Evolutionary conservation across 2,113 vertebrate genomes (phyloP), one percentile per base, ranked within the genome.

Genomic region (Apodemus speciosus): DNA sequence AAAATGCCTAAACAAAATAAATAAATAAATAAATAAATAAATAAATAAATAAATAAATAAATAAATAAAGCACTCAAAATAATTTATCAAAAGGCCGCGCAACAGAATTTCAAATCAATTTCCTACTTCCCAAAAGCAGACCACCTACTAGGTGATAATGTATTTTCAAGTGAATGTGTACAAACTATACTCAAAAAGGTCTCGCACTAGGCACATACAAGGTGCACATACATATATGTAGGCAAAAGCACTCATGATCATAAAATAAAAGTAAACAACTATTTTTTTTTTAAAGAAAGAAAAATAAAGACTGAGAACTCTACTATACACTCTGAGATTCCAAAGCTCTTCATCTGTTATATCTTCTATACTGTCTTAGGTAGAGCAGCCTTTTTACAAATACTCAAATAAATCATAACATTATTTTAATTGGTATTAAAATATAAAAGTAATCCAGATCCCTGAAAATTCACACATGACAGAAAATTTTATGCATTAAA

Each of bases 21-120:
- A 66, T 32, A 56, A 56, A 56, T 18, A 66, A 38, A 56, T 18
- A 56, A 56, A 56, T 1, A 58, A 53, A 69, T 32, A 56, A 56
- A 56, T 18, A 66, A 38, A 56, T 18, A 56, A 56, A 56, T 1
- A 58, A 30, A 66, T 32, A 56, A 56, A 56, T 18, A 66, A 38
- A 56, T 18, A 56, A 56, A 56, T 1, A 58, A 53, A 69, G 83
- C 5, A 85, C 46, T 64, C 49, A 18, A 68, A 92, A 85, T 18
- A 21, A 77, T 10, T 40, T 87, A 80, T 68, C n/a, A 66, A 73
- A 95, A 86, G 23, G 46, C 27, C 73, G 2, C 79, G 30, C 35
- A 72, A 83, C n/a, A 71, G 64, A 69, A 91, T 83, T 94, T 94
- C 69, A 85, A 85, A 46, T 94, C 64, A 92, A 88, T 58, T 88